phyloP scores from a whole-genome alignment of 2,113 vertebrate species.

The Miniopterus natalensis region DNA sequence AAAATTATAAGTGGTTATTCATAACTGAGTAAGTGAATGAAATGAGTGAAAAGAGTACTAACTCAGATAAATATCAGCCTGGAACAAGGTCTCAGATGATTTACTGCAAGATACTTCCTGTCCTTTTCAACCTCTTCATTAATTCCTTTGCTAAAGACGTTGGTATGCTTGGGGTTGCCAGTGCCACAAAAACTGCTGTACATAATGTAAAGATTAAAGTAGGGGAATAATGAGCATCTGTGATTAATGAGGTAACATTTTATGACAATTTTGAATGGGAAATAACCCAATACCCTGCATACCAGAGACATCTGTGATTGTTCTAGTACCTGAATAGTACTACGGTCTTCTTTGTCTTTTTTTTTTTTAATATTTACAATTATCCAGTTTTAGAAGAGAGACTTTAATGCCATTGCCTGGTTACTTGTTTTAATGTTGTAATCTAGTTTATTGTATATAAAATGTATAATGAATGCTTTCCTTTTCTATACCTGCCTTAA shows the following conservation, averaged over 20 bases:
- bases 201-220: conserved; percentile 96
- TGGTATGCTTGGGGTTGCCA: conserved; percentile 88
- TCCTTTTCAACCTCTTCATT: conserved; percentile 35
- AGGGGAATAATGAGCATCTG: conserved; percentile 94
- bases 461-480: conserved; percentile 95
- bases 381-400: conserved; percentile 93
- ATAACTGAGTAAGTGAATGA: not conserved
- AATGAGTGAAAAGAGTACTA: not conserved
- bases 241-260: conserved; percentile 93
- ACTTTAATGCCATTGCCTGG: conserved; percentile 94
- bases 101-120: not conserved
- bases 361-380: conserved; percentile 96
- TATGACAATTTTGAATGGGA: conserved; percentile 92
- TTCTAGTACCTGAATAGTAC: conserved; percentile 99
- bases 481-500: conserved; percentile 99
- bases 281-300: conserved; percentile 93
- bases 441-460: conserved; percentile 94
- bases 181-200: conserved; percentile 97
- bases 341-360: conserved; percentile 87
- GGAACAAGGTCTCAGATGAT: not conserved
- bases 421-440: conserved; percentile 94
- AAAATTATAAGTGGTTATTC: not conserved
- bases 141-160: conserved; percentile 18
- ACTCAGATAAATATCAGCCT: not conserved
- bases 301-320: conserved; percentile 94